A percentile compares a stretch with the other conserved stretches of the same genome.
phyloP scores from a whole-genome alignment of 2,888 invertebrate species.

The Campoplex capitator region DNA sequence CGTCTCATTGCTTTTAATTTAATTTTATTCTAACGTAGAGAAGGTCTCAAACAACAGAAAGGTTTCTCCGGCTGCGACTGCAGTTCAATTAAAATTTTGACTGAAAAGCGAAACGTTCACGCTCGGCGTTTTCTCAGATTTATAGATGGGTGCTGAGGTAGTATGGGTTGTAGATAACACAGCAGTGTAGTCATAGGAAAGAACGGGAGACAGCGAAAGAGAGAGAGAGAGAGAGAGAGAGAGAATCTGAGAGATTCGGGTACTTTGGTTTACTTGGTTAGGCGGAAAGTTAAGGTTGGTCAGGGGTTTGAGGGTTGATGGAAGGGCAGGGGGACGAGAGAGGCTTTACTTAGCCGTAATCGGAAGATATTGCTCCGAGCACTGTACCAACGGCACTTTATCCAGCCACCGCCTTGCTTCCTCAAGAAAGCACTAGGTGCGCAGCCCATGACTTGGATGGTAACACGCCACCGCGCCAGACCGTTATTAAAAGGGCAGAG shows the following conservation, averaged over 20 bases:
- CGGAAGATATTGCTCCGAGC: conserved; percentile 84
- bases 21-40: neutral
- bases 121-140: conserved; percentile 75
- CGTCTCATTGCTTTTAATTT: conserved; percentile 17
- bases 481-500: conserved; percentile 83
- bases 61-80: conserved; percentile 72
- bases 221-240: conserved; percentile 10
- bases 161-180: conserved; percentile 51
- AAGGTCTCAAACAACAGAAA: conserved; percentile 30
- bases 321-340: conserved; percentile 72
- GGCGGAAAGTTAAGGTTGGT: conserved; percentile 67
- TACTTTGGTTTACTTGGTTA: conserved; percentile 65
- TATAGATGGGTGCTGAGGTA: conserved; percentile 67
- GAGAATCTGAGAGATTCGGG: conserved; percentile 58
- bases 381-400: conserved; percentile 83
- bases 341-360: conserved; percentile 84
- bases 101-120: conserved; percentile 67
- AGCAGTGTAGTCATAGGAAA: conserved; percentile 28
- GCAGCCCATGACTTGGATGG: conserved; percentile 69
- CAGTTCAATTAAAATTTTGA: conserved; percentile 80
- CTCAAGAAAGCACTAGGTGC: conserved; percentile 82
- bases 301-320: conserved; percentile 55
- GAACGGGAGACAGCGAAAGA: conserved; percentile 3
- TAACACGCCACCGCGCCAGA: conserved; percentile 77
- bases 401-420: conserved; percentile 74